These are phyloP conservation scores for Aplocera efformata DNA, from an alignment of 2,888 invertebrate genomes.

Conservation along the genomic window DNA sequence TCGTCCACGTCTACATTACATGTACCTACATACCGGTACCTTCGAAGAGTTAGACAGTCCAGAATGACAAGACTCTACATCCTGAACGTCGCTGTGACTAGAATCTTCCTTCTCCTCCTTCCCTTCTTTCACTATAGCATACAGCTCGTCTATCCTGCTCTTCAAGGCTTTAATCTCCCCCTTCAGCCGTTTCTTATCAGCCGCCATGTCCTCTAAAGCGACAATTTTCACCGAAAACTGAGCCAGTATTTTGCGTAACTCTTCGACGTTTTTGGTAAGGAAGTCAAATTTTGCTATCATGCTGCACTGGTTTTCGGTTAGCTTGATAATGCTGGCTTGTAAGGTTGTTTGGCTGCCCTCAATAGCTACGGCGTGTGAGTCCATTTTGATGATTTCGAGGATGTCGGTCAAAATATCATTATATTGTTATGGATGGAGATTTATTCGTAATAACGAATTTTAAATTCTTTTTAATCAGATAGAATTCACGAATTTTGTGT, in stretches of 20 bases:
- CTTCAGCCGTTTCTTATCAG: conserved; percentile 47
- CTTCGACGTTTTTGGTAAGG: conserved; percentile 53
- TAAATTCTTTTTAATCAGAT: not conserved
- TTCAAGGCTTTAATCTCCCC: conserved; percentile 52
- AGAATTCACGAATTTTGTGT: conserved; percentile 4
- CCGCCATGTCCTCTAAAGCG: conserved; percentile 46
- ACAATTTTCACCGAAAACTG: conserved; percentile 53
- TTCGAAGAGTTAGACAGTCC: conserved; percentile 65
- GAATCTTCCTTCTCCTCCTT: conserved; percentile 61
- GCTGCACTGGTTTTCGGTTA: conserved; percentile 46
- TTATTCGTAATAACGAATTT: conserved; percentile 5
- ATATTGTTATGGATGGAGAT: conserved; percentile 8
- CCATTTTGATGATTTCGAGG: conserved; percentile 10
- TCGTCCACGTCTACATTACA: too few relatives aligned
- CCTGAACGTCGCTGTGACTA: conserved; percentile 46
- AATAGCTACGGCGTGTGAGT: conserved; percentile 1
- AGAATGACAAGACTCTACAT: conserved; percentile 64
- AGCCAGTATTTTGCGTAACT: conserved; percentile 41
- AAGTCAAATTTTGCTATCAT: conserved; percentile 54
- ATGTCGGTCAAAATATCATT: conserved; percentile 19
- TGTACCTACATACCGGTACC: conserved; percentile 47
- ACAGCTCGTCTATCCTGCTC: conserved; percentile 59
- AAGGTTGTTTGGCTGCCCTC: conserved; percentile 29
- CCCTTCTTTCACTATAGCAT: conserved; percentile 59
- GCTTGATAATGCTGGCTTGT: conserved; percentile 50